Evolutionary conservation across 2,888 invertebrate genomes (phyloP).

Genomic region (Lapara coniferarum): DNA sequence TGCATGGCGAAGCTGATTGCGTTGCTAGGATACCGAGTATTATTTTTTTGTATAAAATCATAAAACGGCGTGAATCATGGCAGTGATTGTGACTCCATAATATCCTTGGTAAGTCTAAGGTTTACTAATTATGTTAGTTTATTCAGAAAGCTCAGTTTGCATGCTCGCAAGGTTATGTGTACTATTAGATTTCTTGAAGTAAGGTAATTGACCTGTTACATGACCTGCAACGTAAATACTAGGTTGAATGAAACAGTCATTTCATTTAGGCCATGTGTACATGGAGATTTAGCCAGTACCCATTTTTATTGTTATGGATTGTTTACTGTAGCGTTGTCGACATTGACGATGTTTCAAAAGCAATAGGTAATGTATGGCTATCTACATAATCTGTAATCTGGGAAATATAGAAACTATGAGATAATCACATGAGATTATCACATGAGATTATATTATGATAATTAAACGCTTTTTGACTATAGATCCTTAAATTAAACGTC

Average conservation of each 20-base stretch:
- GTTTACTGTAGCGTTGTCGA: background rate
- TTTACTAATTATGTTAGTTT: background rate
- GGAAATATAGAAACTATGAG: no score
- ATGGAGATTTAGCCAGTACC: background rate
- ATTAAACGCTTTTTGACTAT: no score
- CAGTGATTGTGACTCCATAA: constrained; percentile 6
- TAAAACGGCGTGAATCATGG: constrained; percentile 16
- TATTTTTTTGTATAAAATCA: constrained; percentile 15
- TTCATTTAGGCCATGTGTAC: constrained; percentile 28
- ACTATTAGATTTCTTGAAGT: constrained; percentile 38
- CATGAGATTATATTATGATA: no score
- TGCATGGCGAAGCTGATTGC: constrained; percentile 47
- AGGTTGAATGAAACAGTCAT: constrained; percentile 30
- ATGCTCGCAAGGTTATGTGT: constrained; percentile 27
- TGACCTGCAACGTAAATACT: constrained; percentile 35
- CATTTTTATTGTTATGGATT: background rate
- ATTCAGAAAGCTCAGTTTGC: constrained; percentile 16
- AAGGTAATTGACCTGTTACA: constrained; percentile 54
- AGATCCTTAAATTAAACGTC: no score
- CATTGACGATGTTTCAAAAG: no score
- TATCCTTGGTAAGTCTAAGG: constrained; percentile 23
- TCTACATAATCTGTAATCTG: no score
- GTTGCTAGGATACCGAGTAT: constrained; percentile 66
- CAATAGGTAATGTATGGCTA: no score
- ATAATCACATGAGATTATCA: no score